Conservation (phyloP, 2,113 vertebrate species). For the Pelecanus crispus region DNA sequence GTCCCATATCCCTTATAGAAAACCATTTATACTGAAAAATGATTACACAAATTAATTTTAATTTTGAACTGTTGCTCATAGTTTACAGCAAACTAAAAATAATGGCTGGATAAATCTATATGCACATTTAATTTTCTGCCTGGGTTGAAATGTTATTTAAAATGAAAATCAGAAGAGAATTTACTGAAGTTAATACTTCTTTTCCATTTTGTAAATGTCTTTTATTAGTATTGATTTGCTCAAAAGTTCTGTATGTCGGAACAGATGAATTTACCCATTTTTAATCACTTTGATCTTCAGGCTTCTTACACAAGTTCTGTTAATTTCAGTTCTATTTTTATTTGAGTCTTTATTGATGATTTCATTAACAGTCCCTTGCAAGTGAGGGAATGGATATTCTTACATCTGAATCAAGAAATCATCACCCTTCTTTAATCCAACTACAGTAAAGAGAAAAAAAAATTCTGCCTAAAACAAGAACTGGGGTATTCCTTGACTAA, state of each 20-base stretch:
- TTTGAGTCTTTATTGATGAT: background rate
- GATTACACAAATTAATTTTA: background rate
- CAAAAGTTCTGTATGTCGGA: background rate
- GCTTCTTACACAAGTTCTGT: background rate
- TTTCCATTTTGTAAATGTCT: background rate
- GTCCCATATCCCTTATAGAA: background rate
- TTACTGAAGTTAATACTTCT: background rate
- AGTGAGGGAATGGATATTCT: background rate
- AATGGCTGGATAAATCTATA: background rate
- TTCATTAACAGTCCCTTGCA: background rate
- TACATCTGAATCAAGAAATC: background rate
- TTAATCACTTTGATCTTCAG: background rate
- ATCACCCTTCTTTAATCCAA: background rate
- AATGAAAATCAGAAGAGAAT: background rate
- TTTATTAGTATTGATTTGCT: background rate
- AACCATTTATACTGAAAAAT: background rate
- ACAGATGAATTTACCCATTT: background rate
- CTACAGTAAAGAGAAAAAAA: background rate
- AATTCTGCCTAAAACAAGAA: background rate
- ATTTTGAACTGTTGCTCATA: background rate
- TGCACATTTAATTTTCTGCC: background rate
- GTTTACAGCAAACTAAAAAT: background rate
- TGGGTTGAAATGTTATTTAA: background rate
- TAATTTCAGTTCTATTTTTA: background rate
- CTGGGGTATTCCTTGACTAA: background rate